A percentile compares a stretch with the other conserved stretches of the same genome.
phyloP scores from a whole-genome alignment of 2,113 vertebrate species.

The Eubucco bourcierii region DNA sequence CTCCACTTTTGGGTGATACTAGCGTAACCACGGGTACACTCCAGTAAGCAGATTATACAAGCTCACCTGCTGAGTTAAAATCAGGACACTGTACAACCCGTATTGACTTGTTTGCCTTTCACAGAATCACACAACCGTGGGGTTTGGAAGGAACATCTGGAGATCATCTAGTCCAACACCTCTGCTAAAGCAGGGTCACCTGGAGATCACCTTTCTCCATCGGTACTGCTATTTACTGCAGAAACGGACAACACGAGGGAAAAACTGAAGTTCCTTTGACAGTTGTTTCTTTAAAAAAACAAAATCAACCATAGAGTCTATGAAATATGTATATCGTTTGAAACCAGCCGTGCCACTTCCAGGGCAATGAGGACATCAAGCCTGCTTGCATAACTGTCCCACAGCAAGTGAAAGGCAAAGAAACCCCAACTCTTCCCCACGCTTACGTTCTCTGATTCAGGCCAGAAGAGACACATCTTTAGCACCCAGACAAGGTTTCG shows the following conservation, averaged over 20 bases:
- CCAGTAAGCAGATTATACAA: too few relatives aligned
- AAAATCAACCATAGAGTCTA: neutral
- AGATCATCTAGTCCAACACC: too few relatives aligned
- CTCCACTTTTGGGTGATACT: fast-evolving
- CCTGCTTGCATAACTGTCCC: too few relatives aligned
- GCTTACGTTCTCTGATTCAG: too few relatives aligned
- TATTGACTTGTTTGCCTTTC: too few relatives aligned
- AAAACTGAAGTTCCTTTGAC: fast-evolving
- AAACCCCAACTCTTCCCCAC: neutral
- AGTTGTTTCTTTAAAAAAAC: neutral
- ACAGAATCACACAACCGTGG: too few relatives aligned
- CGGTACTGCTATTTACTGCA: neutral
- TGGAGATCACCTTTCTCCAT: too few relatives aligned
- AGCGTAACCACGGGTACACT: too few relatives aligned
- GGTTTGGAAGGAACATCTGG: too few relatives aligned
- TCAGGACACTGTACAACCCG: too few relatives aligned
- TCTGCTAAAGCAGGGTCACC: too few relatives aligned
- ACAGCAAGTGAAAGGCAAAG: neutral
- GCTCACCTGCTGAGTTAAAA: too few relatives aligned
- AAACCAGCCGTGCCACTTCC: neutral
- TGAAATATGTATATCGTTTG: neutral
- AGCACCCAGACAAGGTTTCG: neutral
- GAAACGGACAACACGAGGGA: neutral
- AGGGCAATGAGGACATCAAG: fast-evolving
- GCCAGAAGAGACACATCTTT: neutral